Percentiles rank a stretch among this genome's conserved stretches.
These are phyloP conservation scores for Gambusia yucatana DNA, from an alignment of 2,797 vertebrate genomes.

Conservation along the genomic window DNA sequence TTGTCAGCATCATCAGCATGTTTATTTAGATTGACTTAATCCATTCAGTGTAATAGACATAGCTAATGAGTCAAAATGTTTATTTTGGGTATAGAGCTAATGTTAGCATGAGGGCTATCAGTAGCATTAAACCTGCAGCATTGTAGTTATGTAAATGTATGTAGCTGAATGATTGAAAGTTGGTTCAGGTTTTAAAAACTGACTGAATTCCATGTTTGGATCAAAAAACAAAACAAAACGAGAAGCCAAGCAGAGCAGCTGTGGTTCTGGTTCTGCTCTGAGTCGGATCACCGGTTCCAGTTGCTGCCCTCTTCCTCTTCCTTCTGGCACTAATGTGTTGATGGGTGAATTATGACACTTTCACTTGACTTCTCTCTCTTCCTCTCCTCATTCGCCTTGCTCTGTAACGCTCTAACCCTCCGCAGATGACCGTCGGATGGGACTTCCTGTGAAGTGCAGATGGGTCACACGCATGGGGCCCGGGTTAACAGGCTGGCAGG, in stretches of 20 bases:
- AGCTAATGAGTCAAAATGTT: no score
- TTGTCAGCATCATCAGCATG: no score
- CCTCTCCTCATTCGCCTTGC: slow-evolving; percentile 37
- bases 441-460: slow-evolving; percentile 78
- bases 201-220: not conserved
- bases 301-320: slow-evolving; percentile 43
- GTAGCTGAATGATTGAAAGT: not conserved
- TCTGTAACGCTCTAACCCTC: slow-evolving; percentile 71
- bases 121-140: not conserved
- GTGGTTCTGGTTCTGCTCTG: slow-evolving; percentile 34
- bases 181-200: not conserved
- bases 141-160: not conserved
- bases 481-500: slow-evolving; percentile 74
- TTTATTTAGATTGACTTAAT: no score
- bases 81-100: no score
- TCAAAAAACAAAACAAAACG: not conserved
- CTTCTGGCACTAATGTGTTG: slow-evolving; percentile 67
- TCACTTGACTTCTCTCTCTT: slow-evolving; percentile 46
- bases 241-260: not conserved
- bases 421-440: slow-evolving; percentile 69
- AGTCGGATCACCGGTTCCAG: slow-evolving; percentile 28
- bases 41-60: no score
- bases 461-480: slow-evolving; percentile 74
- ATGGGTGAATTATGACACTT: slow-evolving; percentile 67
- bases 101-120: no score